Percentiles rank a stretch among this genome's conserved stretches.
These are phyloP conservation scores for Mustela nigripes DNA, from an alignment of 2,113 vertebrate genomes.

Conservation along the genomic window DNA sequence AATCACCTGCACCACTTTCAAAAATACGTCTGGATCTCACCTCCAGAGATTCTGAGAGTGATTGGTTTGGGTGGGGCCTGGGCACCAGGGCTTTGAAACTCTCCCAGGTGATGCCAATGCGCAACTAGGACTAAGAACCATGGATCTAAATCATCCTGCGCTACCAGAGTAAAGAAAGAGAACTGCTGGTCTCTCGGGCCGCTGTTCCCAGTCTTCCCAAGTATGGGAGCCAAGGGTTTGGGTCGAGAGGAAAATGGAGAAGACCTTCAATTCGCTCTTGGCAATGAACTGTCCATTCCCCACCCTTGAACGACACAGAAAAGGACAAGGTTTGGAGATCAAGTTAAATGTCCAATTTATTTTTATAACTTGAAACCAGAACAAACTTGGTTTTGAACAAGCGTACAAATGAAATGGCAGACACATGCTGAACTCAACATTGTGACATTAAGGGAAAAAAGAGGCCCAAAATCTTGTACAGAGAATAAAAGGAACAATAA, in stretches of 20 bases:
- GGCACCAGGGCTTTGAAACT: too few species aligned
- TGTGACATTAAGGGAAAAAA: conserved; percentile 90
- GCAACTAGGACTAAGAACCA: neutral
- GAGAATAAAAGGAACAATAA: conserved; percentile 94
- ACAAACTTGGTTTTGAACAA: conserved; percentile 94
- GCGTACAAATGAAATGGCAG: conserved; percentile 94
- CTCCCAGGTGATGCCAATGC: accelerated
- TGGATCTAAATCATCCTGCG: neutral
- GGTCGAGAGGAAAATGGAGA: conserved; percentile 17
- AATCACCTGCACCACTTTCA: neutral
- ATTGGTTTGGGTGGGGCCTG: neutral
- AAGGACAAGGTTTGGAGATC: conserved; percentile 91
- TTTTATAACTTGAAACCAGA: conserved; percentile 94
- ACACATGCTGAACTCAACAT: conserved; percentile 94
- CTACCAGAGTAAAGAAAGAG: accelerated
- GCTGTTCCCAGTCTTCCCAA: neutral
- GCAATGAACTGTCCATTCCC: conserved; percentile 47
- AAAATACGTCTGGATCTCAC: neutral
- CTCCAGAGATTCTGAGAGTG: neutral
- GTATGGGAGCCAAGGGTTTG: accelerated
- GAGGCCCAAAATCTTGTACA: conserved; percentile 92
- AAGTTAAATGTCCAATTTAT: conserved; percentile 95
- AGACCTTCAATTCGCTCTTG: neutral
- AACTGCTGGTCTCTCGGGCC: accelerated
- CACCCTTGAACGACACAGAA: conserved; percentile 85